Percentiles rank a stretch among this genome's conserved stretches.
phyloP scores from a whole-genome alignment of 2,888 invertebrate genomes.

The Agrotis exclamationis region DNA sequence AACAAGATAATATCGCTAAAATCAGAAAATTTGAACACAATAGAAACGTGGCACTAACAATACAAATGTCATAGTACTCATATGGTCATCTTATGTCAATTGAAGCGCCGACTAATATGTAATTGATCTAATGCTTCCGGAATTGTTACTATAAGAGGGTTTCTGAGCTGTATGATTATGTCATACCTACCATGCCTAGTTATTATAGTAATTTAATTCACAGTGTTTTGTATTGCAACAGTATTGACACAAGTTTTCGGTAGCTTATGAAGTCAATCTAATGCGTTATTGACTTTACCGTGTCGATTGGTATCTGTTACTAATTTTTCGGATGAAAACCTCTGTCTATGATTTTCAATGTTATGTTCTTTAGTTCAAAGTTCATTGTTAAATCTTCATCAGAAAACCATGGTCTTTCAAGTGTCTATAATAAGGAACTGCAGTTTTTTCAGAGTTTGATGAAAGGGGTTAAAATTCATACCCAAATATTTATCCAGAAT shows the following conservation, averaged over 20 bases:
- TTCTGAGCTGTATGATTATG: conserved; percentile 3
- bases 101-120: conserved; percentile 16
- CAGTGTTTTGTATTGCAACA: too few species aligned
- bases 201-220: too few species aligned
- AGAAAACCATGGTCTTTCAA: neutral
- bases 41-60: neutral
- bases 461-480: neutral
- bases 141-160: conserved; percentile 1
- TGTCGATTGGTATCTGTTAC: too few species aligned
- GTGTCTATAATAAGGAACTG: neutral
- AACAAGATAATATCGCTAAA: neutral
- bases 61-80: conserved; percentile 1
- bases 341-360: too few species aligned
- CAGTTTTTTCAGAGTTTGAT: neutral
- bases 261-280: too few species aligned
- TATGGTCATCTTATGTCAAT: conserved; percentile 20
- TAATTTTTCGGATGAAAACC: too few species aligned
- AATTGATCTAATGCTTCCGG: conserved; percentile 58
- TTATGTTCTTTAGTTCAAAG: too few species aligned
- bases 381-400: neutral
- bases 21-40: neutral
- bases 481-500: too few species aligned
- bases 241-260: too few species aligned
- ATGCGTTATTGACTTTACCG: too few species aligned
- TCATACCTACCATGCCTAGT: neutral